Evolutionary conservation across 2,888 invertebrate species (phyloP).

Genomic region (Noctuana brunneofusca): DNA sequence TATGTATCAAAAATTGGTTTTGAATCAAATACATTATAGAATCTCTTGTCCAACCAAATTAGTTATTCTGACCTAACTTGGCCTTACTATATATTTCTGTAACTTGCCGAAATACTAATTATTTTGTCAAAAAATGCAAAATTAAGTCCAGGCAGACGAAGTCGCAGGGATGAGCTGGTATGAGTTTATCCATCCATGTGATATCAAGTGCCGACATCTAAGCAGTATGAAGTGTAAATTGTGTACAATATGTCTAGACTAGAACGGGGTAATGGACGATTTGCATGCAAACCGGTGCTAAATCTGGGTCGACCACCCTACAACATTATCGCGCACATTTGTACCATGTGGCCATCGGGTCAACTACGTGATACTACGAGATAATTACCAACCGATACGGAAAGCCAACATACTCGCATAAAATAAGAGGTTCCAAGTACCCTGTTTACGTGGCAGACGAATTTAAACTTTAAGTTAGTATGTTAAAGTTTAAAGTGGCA

Average conservation of each 20-base stretch:
- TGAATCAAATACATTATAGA: too few species aligned
- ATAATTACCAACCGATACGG: conserved; percentile 27
- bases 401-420: conserved; percentile 7
- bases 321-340: conserved; percentile 20
- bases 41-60: too few species aligned
- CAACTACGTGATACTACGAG: conserved; percentile 24
- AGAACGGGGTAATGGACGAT: conserved; percentile 25
- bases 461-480: conserved; percentile 3
- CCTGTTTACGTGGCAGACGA: background rate
- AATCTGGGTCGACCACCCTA: conserved; percentile 29
- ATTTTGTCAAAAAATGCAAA: too few species aligned
- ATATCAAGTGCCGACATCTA: background rate
- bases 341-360: conserved; percentile 12
- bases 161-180: too few species aligned
- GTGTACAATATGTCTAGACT: conserved; percentile 27
- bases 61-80: too few species aligned
- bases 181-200: background rate
- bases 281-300: conserved; percentile 27
- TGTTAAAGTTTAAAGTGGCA: background rate
- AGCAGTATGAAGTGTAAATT: conserved; percentile 1
- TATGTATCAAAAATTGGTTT: too few species aligned
- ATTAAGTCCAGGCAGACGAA: too few species aligned
- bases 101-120: too few species aligned
- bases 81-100: too few species aligned
- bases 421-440: conserved; percentile 9